Evolutionary conservation across 2,888 invertebrate genomes (phyloP), one percentile per base, ranked within the genome.

Genomic region (Hemaris fuciformis): DNA sequence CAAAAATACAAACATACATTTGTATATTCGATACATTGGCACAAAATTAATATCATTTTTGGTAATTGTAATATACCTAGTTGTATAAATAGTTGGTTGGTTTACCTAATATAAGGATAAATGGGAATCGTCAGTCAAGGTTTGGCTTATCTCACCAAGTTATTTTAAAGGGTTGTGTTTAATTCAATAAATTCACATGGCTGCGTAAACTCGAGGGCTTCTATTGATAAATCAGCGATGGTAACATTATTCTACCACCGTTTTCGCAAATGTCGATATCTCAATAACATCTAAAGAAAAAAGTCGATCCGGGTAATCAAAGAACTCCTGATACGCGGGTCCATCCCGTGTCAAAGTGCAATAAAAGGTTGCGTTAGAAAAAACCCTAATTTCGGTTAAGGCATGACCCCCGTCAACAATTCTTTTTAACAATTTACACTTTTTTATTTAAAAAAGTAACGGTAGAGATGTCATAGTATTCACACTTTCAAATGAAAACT

Each of bases 351-450:
- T 91, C 91, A 91, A 87, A 91, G 91, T 87, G 89, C 91, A 88
- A 84, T 84, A 79, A 88, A 87, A 89, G 89, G 87, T 91, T 87
- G 85, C 83, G 76, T 79, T 71, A 79, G 77, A 86, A 84, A 83
- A 90, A 88, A 84, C 87, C 88, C 87, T 90, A 90, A 91, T 90
- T 91, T 91, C 71, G 87, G 88, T 87, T 83, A 70, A 80, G 89
- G 87, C 87, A 88, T 92, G 91, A 91, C 91, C 92, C 91, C 90
- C 87, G 87, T 91, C 91, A 90, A 88, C 88, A 82, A 70, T 84
- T 87, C 89, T 89, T 88, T 89, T 73, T 46, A 64, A 67, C 67
- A 83, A 82, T 84, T 87, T 82, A 85, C 85, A 87, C 84, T 87
- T 91, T 91, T 89, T 88, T 80, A 76, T n/a, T n/a, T 71, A 69